These are phyloP conservation scores for Callyntrura guangdongensis DNA, from an alignment of 2,888 invertebrate genomes.

Conservation along the genomic window DNA sequence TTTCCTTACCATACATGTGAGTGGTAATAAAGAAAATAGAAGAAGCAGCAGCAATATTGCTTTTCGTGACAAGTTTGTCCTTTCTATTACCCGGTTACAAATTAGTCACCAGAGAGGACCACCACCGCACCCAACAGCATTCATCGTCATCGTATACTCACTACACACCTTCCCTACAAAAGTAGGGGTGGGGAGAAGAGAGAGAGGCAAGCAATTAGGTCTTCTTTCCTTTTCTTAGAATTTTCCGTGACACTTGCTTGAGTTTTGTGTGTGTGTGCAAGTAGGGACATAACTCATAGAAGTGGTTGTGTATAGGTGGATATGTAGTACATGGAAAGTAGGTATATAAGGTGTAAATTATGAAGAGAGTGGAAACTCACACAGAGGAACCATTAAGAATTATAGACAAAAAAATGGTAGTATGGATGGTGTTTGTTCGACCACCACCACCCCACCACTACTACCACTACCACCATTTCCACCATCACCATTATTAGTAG, in stretches of 20 bases:
- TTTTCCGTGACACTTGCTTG: constrained; percentile 74
- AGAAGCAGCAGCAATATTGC: constrained; percentile 45
- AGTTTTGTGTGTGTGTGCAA: constrained; percentile 16
- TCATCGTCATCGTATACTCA: too few species aligned
- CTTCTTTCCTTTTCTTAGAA: constrained; percentile 67
- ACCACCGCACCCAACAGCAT: too few species aligned
- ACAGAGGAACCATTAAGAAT: too few species aligned
- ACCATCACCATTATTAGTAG: constrained; percentile 68
- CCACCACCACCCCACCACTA: constrained; percentile 14
- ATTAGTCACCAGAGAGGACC: too few species aligned
- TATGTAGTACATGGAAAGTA: too few species aligned
- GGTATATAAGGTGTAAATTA: too few species aligned
- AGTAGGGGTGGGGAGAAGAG: background rate
- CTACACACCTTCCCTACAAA: too few species aligned
- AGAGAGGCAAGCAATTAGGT: constrained; percentile 71
- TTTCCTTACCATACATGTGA: too few species aligned
- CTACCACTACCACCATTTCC: background rate
- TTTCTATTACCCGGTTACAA: too few species aligned
- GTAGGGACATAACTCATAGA: too few species aligned
- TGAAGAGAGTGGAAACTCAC: too few species aligned
- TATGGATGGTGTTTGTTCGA: constrained; percentile 6
- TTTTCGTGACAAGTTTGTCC: background rate
- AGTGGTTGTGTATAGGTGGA: too few species aligned
- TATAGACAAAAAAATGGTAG: constrained; percentile 33
- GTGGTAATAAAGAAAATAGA: background rate